Evolutionary conservation across 1,140 invertebrate genomes (phyloP), one percentile per base, ranked within the genome.

Genomic region (Bombus breviceps): DNA sequence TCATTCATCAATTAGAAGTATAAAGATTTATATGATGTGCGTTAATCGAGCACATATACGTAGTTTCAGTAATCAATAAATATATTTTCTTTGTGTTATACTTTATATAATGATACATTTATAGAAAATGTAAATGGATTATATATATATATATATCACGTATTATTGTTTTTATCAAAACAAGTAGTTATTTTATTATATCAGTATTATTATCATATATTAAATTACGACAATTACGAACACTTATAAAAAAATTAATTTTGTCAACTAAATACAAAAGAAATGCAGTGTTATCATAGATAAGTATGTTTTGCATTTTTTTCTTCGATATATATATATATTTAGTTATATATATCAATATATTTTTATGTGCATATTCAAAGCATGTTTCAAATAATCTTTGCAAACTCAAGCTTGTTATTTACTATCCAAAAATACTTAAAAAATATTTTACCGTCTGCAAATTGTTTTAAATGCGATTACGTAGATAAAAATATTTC

Each of bases 181-280:
- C 9, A 69, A 10, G 22, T 68, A 15, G 6, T 53, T 53, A 18
- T 53, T 53, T 53, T 53, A 53, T 53, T 53, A 53, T 53, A 22
- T 53, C 18, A 39, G 22, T 32, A 73, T 8, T 73, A 28, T n/a
- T 39, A 57, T 75, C 22, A 34, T 53, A 18, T 34, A 37, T 57
- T 59, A 57, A 73, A 59, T 69, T 86, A 13, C 57, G n/a, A 83
- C 28, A 39, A 37, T n/a, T 76, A 76, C 28, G 5, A 62, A 59
- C 0, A 8, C 12, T 37, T 28, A 3, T 37, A 25, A 59, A 37
- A 37, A 37, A 39, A 76, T 76, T 76, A 77, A 59, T 68, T 76
- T 22, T 39, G 18, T 34, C 5, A 43, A 10, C 6, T 41, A 69
- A 71, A 10, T 41, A 64, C 3, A 28, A 34, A 81, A 81, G 5